phyloP scores from a whole-genome alignment of 1,140 invertebrate species.

The Battus philenor region DNA sequence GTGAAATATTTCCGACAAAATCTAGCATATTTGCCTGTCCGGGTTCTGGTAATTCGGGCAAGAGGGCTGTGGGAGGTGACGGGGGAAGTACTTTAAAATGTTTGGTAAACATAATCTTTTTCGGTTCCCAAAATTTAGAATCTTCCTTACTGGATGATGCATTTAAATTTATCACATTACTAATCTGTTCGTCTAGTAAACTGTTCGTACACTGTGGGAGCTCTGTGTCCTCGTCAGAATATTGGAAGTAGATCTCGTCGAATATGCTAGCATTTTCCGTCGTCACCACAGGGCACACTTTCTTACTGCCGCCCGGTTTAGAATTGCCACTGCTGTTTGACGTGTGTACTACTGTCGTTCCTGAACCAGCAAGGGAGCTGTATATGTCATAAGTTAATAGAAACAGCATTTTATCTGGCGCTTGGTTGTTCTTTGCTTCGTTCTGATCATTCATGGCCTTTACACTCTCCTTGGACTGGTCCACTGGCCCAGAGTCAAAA shows the following conservation, averaged over 20 bases:
- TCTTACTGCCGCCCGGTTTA: conserved; percentile 70
- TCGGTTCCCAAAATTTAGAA: conserved; percentile 61
- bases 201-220: conserved; percentile 65
- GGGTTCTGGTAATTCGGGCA: conserved; percentile 53
- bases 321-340: conserved; percentile 63
- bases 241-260: conserved; percentile 71
- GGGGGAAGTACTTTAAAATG: conserved; percentile 58
- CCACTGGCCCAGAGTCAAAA: conserved; percentile 48
- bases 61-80: conserved; percentile 44
- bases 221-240: conserved; percentile 70
- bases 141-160: conserved; percentile 68
- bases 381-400: conserved; percentile 71
- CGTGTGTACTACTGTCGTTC: conserved; percentile 61
- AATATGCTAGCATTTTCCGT: conserved; percentile 65
- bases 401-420: conserved; percentile 63
- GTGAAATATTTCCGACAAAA: conserved; percentile 57
- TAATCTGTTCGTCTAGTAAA: conserved; percentile 66
- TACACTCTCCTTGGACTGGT: conserved; percentile 56
- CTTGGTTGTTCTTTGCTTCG: conserved; percentile 63
- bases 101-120: conserved; percentile 58
- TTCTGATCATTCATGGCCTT: conserved; percentile 74
- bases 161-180: conserved; percentile 68
- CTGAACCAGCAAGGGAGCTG: conserved; percentile 58
- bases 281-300: conserved; percentile 53
- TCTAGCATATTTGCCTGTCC: conserved; percentile 50